Evolutionary conservation across 1,140 invertebrate genomes (phyloP), one percentile per base, ranked within the genome.

Genomic region (Neomicropteryx cornuta): DNA sequence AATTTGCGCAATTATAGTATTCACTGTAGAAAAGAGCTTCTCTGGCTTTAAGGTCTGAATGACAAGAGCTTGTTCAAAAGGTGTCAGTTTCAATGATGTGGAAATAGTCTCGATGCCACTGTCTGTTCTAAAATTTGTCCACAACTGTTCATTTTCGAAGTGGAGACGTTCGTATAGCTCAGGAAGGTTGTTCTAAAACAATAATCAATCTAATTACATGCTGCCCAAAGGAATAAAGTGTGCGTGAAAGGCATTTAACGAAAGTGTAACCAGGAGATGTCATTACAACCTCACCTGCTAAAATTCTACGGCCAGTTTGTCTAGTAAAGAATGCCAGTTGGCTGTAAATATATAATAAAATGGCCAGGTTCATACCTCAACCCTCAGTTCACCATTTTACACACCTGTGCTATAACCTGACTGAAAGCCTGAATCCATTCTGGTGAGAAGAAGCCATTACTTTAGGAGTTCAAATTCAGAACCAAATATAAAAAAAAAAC

Each of bases 31-130:
- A 30, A 83, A 72, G 6, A 94, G 60, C 30, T 87, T 60, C 59
- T 95, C 90, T 2, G 91, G 88, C 39, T 86, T 70, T 4, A 91
- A 62, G 1, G 82, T 75, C 67, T 93, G 86, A 10, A 89, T 69
- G 0, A 88, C 50, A 1, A 97, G 59, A n/a, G 94, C 62, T 50
- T 83, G 78, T 55, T 95, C 84, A 55, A 96, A 93, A n/a, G 72
- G 60, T 1, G 75, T 76, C 3, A 87, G 46, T 29, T 68, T 70
- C 27, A 66, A 66, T 18, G 73, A 60, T 1, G 76, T 53, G 0
- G 56, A 62, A 38, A 61, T 55, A 5, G 51, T 47, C 30, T 68
- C 56, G 37, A 54, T 49, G 30, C 43, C 43, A 30, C 44, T 44
- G 5, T 33, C 35, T 16, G 39, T 16, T 48, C 50, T 14, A 60